Base-by-base conservation (phyloP, 2,888 invertebrate species). In the Hirtodrosophila duncani region DNA sequence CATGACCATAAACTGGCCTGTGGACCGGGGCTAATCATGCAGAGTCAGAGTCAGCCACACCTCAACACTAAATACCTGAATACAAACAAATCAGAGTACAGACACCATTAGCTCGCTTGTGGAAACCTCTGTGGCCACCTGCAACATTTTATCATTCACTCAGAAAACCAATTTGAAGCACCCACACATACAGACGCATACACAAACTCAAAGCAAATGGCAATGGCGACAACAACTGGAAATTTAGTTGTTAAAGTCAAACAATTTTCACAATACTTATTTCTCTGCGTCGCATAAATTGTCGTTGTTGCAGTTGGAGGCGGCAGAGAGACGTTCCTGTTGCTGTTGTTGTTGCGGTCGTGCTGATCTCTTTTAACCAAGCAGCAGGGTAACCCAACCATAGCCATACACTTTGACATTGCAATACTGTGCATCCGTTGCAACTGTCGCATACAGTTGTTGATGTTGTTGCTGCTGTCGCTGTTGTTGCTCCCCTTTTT, bases 171-270 rank as follows among this genome's bases (percentile, higher is more conserved):
- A 75, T 75, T 75, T 77, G 52, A 66, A 72, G 74, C 81, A 80
- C 38, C 59, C 44, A 63, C 62, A 48, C 65, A 55, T 31, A 36
- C 10, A 36, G 4, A 43, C 14, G 21, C 26, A 24, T 5, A 16
- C 16, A 36, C 27, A 42, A 27, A 33, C 14, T 18, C 20, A 43
- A 21, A 30, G 18, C 34, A 17, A 42, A 23, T 1, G 0, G 8
- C 2, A 20, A n/a, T n/a, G 11, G 14, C 14, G 26, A 51, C 44
- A 36, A 36, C 42, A 46, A 46, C 51, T 46, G 69, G 38, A 74
- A 82, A 82, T 82, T 78, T 82, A 78, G 77, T 78, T 78, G 77
- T 82, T 78, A 74, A 78, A 78, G 70, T 77, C 82, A 50, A 74
- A 71, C 81, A 82, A 77, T 80, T 72, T 78, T 63, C 50, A 74